These are phyloP conservation scores for Neuroterus valhalla DNA, from an alignment of 1,140 invertebrate species.

Conservation along the genomic window DNA sequence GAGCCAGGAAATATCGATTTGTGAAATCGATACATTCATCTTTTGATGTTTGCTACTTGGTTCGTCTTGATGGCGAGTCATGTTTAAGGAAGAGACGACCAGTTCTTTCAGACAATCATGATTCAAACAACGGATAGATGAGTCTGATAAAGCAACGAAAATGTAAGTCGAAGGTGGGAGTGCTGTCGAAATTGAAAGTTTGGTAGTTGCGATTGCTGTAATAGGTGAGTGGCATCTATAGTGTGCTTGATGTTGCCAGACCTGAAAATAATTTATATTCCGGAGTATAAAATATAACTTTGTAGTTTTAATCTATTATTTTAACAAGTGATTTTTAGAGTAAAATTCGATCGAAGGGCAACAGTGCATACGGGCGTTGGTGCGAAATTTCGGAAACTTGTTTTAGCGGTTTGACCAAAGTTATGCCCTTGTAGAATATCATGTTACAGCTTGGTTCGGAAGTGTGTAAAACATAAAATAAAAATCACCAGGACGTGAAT, in stretches of 20 bases:
- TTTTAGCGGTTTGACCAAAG: no score
- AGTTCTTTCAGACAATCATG: conserved; percentile 85
- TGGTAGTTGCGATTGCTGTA: conserved; percentile 77
- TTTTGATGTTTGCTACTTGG: conserved; percentile 47
- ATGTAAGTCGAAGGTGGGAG: conserved; percentile 80
- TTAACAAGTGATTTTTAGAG: neutral
- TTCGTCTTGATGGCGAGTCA: conserved; percentile 73
- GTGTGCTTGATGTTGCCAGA: conserved; percentile 82
- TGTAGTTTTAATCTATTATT: conserved; percentile 9
- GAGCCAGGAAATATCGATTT: conserved; percentile 80
- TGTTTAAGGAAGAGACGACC: conserved; percentile 73
- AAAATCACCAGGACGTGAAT: no score
- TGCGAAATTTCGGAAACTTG: no score
- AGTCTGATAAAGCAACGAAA: conserved; percentile 84
- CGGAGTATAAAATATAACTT: no score
- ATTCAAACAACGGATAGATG: conserved; percentile 85
- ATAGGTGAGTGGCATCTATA: conserved; percentile 75
- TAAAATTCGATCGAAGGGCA: no score
- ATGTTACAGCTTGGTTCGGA: no score
- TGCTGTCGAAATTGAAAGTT: conserved; percentile 79
- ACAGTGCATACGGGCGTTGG: no score
- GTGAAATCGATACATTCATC: conserved; percentile 47
- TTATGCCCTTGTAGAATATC: no score
- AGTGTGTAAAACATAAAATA: no score
- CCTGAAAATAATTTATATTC: conserved; percentile 63